Evolutionary conservation across 2,113 vertebrate genomes (phyloP), one percentile per base, ranked within the genome.

Genomic region (Taurulus bubalis): DNA sequence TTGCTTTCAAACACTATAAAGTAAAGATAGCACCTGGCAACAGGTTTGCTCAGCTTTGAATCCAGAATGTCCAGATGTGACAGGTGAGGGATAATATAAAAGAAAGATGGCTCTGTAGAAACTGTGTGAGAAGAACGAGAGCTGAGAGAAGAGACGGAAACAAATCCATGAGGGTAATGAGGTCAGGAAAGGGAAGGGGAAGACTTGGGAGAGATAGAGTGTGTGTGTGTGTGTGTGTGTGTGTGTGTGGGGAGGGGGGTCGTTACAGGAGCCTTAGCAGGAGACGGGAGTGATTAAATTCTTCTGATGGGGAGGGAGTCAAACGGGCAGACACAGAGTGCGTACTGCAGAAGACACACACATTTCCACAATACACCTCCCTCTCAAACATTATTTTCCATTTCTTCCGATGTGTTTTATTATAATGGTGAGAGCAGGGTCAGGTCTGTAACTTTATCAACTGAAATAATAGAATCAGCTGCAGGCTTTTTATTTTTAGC

Each of bases 221-320:
- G 58, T 75, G 22, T 51, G 83, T 72, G 68, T 72, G 77, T 45
- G 51, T 42, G 69, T 45, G 22, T 58, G 7, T 59, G 56, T 55
- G 15, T 14, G 77, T 18, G 45, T n/a, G 51, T 75, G 53, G 26
- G 56, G 40, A 36, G 59, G 14, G 24, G 47, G 32, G 49, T 18
- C 79, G 64, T 77, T 70, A 79, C 77, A 81, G 71, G 53, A 80
- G 78, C 71, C 28, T 77, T 80, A 83, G 79, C 55, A 83, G 70
- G 56, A 83, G 79, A 63, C 8, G 22, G 26, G 74, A 75, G 71
- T 77, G 75, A 86, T 86, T 82, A 79, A 80, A 83, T 81, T 79
- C 83, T 76, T 81, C 16, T 45, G 77, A 80, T 74, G 71, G 65
- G 72, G 68, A 76, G 59, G 60, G 66, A 73, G 80, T 58, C 36